Conservation (phyloP, 2,113 vertebrate genomes). For the Rhinolophus sinicus region DNA sequence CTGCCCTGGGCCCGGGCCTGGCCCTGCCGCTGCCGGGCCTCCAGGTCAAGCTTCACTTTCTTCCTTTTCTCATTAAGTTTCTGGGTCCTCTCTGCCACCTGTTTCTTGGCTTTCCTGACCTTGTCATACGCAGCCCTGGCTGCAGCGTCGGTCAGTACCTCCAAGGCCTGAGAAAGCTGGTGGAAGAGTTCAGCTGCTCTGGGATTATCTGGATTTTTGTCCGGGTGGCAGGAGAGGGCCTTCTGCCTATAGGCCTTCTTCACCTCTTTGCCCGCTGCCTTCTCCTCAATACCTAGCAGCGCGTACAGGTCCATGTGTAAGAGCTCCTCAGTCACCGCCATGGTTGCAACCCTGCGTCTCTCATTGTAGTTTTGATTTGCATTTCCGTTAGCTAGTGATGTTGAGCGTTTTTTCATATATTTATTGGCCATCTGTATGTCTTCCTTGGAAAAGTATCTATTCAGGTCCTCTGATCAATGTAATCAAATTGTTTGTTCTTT, state of each 20-base stretch:
- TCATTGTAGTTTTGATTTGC: background rate
- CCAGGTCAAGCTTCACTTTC: conserved; percentile 97
- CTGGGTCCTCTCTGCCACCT: conserved; percentile 92
- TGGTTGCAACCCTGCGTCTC: conserved; percentile 69
- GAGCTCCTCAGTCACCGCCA: conserved; percentile 88
- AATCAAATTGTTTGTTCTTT: background rate
- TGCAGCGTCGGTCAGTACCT: conserved; percentile 94
- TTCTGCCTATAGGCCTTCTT: conserved; percentile 97
- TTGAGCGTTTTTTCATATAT: background rate
- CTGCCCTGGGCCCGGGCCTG: conserved; percentile 85
- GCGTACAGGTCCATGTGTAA: conserved; percentile 94
- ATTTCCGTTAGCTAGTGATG: background rate
- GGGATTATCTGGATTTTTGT: conserved; percentile 98
- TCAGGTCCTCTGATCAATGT: background rate
- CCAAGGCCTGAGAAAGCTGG: conserved; percentile 96
- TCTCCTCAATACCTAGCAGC: conserved; percentile 89
- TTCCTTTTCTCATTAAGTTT: conserved; percentile 95
- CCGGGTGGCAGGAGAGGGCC: conserved; percentile 96
- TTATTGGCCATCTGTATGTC: background rate
- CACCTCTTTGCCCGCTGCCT: conserved; percentile 94
- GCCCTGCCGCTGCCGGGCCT: conserved; percentile 93
- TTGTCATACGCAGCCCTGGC: conserved; percentile 96
- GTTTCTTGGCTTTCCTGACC: conserved; percentile 92
- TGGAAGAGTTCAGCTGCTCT: conserved; percentile 96
- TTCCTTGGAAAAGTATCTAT: background rate